Evolutionary conservation across 2,797 vertebrate species (phyloP).

Genomic region (Neopelma chrysocephalum): DNA sequence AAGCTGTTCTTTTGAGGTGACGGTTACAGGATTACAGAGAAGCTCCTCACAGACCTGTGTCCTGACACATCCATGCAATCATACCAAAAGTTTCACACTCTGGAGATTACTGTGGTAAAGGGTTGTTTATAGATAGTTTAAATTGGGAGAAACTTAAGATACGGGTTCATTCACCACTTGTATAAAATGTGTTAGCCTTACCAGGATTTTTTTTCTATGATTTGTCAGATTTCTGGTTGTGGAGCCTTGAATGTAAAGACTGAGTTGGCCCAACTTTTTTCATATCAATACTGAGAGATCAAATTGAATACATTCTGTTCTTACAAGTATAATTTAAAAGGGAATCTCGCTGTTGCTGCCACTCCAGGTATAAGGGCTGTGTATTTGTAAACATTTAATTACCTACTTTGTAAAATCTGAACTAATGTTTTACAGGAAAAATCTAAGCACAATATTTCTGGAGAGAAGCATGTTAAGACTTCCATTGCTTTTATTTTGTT

Average conservation of each 20-base stretch:
- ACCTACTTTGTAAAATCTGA: background rate
- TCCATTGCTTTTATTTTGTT: conserved; percentile 22
- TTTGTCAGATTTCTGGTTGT: background rate
- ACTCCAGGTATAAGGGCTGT: background rate
- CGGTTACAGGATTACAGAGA: background rate
- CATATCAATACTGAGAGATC: background rate
- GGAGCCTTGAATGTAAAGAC: background rate
- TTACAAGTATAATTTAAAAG: background rate
- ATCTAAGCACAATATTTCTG: background rate
- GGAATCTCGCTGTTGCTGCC: background rate
- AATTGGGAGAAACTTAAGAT: background rate
- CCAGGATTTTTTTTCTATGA: background rate
- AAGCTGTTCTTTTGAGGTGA: background rate
- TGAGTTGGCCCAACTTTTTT: background rate
- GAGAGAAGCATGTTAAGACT: background rate
- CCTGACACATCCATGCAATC: background rate
- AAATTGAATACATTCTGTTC: background rate
- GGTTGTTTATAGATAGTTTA: background rate
- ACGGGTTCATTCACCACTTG: background rate
- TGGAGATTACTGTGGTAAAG: background rate
- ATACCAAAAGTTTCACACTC: background rate
- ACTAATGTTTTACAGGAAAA: background rate
- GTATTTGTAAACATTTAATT: background rate
- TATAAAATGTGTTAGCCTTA: background rate
- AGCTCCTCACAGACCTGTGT: background rate